A percentile compares a stretch with the other conserved stretches of the same genome.
Evolutionary conservation across 2,888 invertebrate genomes (phyloP).

Genomic region (Ashinkailepas kermadecensis): DNA sequence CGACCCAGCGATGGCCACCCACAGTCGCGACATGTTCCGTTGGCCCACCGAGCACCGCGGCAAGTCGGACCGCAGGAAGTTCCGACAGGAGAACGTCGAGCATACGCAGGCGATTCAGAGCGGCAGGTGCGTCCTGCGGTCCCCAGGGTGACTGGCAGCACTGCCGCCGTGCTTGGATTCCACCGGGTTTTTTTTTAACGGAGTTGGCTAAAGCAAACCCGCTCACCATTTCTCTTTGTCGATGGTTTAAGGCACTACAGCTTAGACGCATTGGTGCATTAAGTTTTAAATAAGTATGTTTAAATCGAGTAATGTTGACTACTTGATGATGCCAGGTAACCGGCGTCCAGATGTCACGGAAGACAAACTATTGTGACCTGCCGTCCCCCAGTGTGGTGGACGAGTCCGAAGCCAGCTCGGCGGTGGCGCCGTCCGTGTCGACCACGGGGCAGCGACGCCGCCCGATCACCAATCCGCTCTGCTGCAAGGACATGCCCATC

Average conservation of each 20-base stretch:
- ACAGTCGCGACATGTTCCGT: constrained; percentile 2
- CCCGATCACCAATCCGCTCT: not conserved
- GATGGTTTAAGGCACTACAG: too few species aligned
- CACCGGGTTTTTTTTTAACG: too few species aligned
- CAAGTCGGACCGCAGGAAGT: not conserved
- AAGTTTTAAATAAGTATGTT: too few species aligned
- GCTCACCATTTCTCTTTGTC: too few species aligned
- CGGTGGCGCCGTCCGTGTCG: not conserved
- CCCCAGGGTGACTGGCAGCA: too few species aligned
- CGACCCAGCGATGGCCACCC: not conserved
- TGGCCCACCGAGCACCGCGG: constrained; percentile 1
- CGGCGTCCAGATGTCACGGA: not conserved
- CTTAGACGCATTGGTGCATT: too few species aligned
- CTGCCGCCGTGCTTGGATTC: too few species aligned
- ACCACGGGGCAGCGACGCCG: not conserved
- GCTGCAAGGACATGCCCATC: constrained; percentile 1
- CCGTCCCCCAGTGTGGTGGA: not conserved
- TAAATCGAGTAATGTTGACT: not conserved
- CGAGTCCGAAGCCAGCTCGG: not conserved
- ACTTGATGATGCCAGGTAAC: not conserved
- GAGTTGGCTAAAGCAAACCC: too few species aligned
- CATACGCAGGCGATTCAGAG: not conserved
- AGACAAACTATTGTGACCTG: not conserved
- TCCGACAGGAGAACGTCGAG: not conserved
- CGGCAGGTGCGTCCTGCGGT: not conserved